phyloP scores from a whole-genome alignment of 2,888 invertebrate species.

The Sarcophaga carnaria region DNA sequence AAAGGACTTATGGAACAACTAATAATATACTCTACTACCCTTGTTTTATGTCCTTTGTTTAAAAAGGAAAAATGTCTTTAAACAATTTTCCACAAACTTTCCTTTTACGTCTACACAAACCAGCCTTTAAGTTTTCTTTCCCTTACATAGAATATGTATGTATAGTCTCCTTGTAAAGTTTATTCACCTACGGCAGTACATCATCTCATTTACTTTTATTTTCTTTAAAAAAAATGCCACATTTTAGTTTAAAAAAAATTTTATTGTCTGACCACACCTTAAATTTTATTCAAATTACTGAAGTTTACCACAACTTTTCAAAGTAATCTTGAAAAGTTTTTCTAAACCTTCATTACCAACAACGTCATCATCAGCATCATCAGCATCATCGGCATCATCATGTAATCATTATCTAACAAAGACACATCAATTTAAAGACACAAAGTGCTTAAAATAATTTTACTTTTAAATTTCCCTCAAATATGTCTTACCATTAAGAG shows the following conservation, averaged over 20 bases:
- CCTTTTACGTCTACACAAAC: no score
- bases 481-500: neutral
- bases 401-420: neutral
- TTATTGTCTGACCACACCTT: constrained; percentile 21
- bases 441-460: constrained; percentile 5
- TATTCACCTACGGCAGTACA: no score
- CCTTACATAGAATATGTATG: no score
- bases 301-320: neutral
- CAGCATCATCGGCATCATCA: neutral
- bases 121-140: no score
- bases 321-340: neutral
- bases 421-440: constrained; percentile 7
- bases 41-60: no score
- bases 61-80: no score
- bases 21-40: no score
- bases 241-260: neutral
- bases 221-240: neutral
- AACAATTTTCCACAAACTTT: no score
- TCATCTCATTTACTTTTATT: neutral
- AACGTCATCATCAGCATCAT: neutral
- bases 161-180: no score
- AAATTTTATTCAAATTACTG: neutral
- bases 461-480: neutral
- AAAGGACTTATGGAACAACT: no score
- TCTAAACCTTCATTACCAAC: neutral